Percentiles rank a stretch among this genome's conserved stretches.
phyloP scores from a whole-genome alignment of 1,140 invertebrate genomes.

The Papilio polyxenes region DNA sequence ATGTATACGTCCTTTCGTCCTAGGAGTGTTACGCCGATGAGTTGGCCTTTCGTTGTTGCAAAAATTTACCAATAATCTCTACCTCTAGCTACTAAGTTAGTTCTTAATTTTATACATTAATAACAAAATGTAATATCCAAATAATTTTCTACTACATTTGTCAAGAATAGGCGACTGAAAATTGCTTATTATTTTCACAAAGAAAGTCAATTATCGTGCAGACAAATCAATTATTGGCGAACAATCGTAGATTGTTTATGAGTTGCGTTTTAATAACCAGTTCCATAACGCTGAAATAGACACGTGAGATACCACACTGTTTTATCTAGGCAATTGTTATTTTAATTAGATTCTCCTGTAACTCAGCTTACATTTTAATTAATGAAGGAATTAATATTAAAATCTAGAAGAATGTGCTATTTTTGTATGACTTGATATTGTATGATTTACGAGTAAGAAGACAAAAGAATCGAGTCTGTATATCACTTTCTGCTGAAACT shows the following conservation, averaged over 20 bases:
- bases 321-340: not conserved
- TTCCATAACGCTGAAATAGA: not conserved
- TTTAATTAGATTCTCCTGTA: not conserved
- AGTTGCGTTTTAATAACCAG: not conserved
- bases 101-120: too few species aligned
- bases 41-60: too few species aligned
- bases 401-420: too few species aligned
- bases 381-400: not conserved
- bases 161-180: not conserved
- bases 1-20: too few species aligned
- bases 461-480: not conserved
- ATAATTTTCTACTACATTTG: not conserved
- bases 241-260: not conserved
- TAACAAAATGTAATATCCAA: not conserved
- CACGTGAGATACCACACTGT: not conserved
- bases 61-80: too few species aligned
- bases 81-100: too few species aligned
- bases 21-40: too few species aligned
- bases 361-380: not conserved
- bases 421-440: not conserved
- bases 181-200: conserved; percentile 24
- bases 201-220: conserved; percentile 15
- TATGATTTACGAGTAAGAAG: not conserved
- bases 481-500: not conserved
- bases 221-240: conserved; percentile 10